These are phyloP conservation scores for Homarus gammarus DNA, from an alignment of 2,888 invertebrate genomes.

Conservation along the genomic window DNA sequence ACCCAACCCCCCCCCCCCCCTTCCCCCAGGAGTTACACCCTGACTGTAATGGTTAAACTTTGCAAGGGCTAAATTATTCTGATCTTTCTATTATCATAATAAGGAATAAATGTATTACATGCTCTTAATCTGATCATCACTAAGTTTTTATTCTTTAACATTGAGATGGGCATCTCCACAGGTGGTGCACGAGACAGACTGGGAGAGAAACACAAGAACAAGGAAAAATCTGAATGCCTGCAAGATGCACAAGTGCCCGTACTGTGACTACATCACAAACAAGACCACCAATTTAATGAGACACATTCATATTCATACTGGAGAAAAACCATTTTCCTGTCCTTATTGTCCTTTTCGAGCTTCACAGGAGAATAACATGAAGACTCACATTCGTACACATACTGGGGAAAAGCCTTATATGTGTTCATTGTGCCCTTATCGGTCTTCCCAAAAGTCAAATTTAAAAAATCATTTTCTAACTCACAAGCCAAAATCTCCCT, in stretches of 20 bases:
- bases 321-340: constrained; percentile 59
- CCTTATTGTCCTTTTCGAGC: constrained; percentile 59
- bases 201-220: constrained; percentile 27
- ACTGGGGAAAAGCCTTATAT: constrained; percentile 66
- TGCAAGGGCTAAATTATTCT: too few relatives aligned
- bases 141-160: neutral
- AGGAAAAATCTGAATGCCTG: constrained; percentile 28
- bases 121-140: neutral
- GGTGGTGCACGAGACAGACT: constrained; percentile 44
- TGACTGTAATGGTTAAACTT: too few relatives aligned
- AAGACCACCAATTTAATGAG: constrained; percentile 57
- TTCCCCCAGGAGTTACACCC: too few relatives aligned
- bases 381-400: constrained; percentile 52
- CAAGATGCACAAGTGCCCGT: constrained; percentile 56
- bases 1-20: too few relatives aligned
- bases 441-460: constrained; percentile 21
- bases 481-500: constrained; percentile 7
- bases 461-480: constrained; percentile 34
- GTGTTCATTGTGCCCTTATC: constrained; percentile 42
- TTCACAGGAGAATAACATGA: constrained; percentile 52
- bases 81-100: too few relatives aligned
- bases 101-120: too few relatives aligned
- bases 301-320: constrained; percentile 55
- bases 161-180: constrained; percentile 31
- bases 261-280: constrained; percentile 62